phyloP scores from a whole-genome alignment of 2,113 vertebrate genomes.

The Scolopax mira region DNA sequence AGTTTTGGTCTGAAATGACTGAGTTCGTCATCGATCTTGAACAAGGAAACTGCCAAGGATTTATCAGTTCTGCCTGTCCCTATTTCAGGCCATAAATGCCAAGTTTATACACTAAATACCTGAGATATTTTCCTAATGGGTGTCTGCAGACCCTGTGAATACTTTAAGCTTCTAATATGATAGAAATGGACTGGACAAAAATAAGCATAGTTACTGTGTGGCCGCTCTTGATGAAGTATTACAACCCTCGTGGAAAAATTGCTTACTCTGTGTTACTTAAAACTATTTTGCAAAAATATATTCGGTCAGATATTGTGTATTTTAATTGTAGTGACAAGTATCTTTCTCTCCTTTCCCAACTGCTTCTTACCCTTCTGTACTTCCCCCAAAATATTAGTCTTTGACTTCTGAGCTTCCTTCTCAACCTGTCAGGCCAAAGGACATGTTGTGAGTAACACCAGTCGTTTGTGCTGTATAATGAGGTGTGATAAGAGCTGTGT shows the following conservation, averaged over 20 bases:
- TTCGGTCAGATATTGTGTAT: not conserved
- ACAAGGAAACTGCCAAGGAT: conserved; percentile 24
- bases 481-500: fast-evolving
- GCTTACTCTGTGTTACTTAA: not conserved
- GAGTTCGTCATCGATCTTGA: conserved; percentile 22
- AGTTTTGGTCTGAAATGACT: conserved; percentile 47
- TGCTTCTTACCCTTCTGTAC: not conserved
- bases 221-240: not conserved
- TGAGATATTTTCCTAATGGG: not conserved
- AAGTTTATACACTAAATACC: not conserved
- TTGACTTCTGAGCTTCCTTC: not conserved
- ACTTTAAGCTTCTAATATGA: not conserved
- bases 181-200: not conserved
- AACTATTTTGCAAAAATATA: not conserved
- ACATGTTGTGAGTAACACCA: not conserved
- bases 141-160: conserved; percentile 11
- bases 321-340: not conserved
- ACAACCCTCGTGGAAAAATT: not conserved
- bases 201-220: not conserved
- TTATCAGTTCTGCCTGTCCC: conserved; percentile 14
- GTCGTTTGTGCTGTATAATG: not conserved
- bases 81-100: not conserved
- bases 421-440: not conserved
- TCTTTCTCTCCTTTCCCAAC: not conserved
- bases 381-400: not conserved